Evolutionary conservation across 2,113 vertebrate species (phyloP).

Genomic region (Takifugu bimaculatus): DNA sequence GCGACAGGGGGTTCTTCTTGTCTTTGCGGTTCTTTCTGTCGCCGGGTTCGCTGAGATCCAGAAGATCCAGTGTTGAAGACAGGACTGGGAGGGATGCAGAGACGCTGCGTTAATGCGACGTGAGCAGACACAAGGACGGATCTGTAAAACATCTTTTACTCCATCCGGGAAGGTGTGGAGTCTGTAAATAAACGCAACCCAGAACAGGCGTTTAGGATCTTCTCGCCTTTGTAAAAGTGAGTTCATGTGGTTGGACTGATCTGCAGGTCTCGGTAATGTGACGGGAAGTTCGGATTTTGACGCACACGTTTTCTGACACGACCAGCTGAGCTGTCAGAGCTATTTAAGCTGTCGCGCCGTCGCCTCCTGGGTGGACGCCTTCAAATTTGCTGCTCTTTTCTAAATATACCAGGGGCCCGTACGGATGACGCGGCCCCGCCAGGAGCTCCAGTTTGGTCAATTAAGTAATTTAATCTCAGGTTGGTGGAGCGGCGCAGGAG

Average conservation of each 20-base stretch:
- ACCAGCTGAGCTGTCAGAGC: constrained; percentile 34
- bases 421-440: constrained; percentile 7
- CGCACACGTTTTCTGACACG: constrained; percentile 20
- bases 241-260: too few species aligned
- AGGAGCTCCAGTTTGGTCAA: constrained; percentile 40
- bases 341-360: constrained; percentile 18
- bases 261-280: constrained; percentile 6
- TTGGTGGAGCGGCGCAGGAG: constrained; percentile 18
- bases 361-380: constrained; percentile 17
- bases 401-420: constrained; percentile 37
- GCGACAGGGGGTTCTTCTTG: constrained; percentile 79
- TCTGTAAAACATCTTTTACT: too few species aligned
- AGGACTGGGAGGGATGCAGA: constrained; percentile 77
- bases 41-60: constrained; percentile 93
- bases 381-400: constrained; percentile 36
- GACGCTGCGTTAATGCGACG: neutral
- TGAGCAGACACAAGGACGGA: too few species aligned
- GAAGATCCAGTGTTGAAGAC: constrained; percentile 91
- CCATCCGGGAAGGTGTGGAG: too few species aligned
- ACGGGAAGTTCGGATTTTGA: constrained; percentile 25
- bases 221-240: too few species aligned
- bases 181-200: too few species aligned
- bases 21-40: constrained; percentile 85
- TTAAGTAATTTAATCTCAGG: constrained; percentile 43
- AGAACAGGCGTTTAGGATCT: too few species aligned